Evolutionary conservation across 2,888 invertebrate genomes (phyloP).

Genomic region (Meghimatium bilineatum): DNA sequence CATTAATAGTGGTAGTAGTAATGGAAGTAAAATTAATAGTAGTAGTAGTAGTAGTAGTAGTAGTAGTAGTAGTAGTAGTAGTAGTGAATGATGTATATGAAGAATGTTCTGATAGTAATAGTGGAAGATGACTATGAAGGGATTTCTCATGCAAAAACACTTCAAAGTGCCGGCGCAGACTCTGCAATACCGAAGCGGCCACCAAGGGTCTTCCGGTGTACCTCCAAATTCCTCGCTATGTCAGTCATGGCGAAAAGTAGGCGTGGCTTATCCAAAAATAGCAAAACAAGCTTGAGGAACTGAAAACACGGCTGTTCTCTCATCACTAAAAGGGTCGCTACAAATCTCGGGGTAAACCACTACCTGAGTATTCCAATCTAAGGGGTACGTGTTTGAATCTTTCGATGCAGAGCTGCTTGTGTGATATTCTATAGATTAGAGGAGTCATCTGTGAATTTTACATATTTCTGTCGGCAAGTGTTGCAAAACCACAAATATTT

Average conservation of each 20-base stretch:
- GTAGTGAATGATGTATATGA: no score
- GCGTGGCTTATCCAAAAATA: conserved; percentile 23
- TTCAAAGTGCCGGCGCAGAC: not conserved
- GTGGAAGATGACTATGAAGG: no score
- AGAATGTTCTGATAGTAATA: no score
- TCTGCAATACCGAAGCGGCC: conserved; percentile 13
- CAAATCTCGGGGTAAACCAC: not conserved
- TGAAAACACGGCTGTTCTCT: not conserved
- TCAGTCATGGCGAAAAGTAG: conserved; percentile 19
- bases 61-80: no score
- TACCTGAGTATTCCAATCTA: not conserved
- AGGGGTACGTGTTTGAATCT: not conserved
- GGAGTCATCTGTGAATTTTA: no score
- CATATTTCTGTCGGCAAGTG: no score
- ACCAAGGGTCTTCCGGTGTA: not conserved
- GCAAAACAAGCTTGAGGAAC: not conserved
- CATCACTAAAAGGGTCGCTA: not conserved
- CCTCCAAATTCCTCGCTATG: not conserved
- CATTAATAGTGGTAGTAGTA: no score
- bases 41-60: no score
- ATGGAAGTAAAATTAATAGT: no score
- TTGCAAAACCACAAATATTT: no score
- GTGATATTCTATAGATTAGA: no score
- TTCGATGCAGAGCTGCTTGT: not conserved
- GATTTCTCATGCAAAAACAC: not conserved